phyloP scores from a whole-genome alignment of 2,113 vertebrate genomes.

The Stictonetta naevosa region DNA sequence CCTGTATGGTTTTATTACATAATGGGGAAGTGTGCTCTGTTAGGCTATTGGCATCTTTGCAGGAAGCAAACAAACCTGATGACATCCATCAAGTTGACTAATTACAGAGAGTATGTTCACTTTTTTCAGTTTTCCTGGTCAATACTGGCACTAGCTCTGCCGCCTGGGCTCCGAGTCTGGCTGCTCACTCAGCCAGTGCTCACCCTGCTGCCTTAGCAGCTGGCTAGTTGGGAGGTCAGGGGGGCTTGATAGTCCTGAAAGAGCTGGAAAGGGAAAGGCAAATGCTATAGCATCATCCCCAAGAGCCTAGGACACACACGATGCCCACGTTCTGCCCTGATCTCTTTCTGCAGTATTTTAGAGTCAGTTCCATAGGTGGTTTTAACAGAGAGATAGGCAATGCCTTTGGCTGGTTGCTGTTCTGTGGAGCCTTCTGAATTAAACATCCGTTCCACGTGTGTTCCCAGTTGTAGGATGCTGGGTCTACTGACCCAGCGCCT shows the following conservation, averaged over 20 bases:
- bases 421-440: background rate
- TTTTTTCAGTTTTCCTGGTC: constrained; percentile 39
- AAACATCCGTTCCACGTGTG: background rate
- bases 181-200: background rate
- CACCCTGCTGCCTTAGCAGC: background rate
- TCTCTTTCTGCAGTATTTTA: background rate
- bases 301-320: background rate
- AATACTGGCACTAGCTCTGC: constrained; percentile 24
- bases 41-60: constrained; percentile 42
- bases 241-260: background rate
- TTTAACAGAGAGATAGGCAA: background rate
- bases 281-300: background rate
- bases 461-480: accelerated
- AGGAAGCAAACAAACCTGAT: constrained; percentile 51
- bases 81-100: constrained; percentile 60
- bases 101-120: constrained; percentile 42
- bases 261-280: background rate
- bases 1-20: constrained; percentile 43
- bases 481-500: background rate
- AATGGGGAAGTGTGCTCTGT: background rate
- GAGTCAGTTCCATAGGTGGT: background rate
- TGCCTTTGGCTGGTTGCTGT: background rate
- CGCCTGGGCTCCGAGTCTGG: background rate
- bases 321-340: background rate
- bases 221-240: background rate